Base-by-base conservation (phyloP, 1,140 invertebrate species). In the Nymphalis io region DNA sequence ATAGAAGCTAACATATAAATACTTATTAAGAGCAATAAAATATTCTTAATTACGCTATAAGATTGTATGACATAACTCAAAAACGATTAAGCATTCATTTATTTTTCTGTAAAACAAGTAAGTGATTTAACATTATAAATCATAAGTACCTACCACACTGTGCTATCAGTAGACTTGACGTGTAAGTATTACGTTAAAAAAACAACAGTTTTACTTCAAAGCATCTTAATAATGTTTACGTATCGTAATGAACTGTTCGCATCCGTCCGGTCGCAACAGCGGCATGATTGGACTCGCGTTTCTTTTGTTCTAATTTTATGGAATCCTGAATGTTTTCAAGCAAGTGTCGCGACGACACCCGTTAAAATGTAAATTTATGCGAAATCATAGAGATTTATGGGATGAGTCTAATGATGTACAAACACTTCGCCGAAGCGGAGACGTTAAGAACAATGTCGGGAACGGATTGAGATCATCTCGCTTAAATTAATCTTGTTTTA, bases 331-430 rank as follows among this genome's bases (percentile, higher is more conserved):
- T 75, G 78, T 73, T 76, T 64, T 51, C 40, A 64, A 53, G 61
- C 67, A 59, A 73, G 65, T 71, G 75, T 75, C 80, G 64, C 75
- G 77, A 71, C 74, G 67, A 46, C 67, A 61, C 76, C 69, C 69
- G 80, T 85, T 87, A 84, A 85, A 78, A 86, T 82, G 78, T 79
- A 79, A 82, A 86, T 87, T 87, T 87, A 87, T 87, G 79, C 76
- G 75, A 75, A 85, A 82, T 83, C 76, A 64, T 70, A 65, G 72
- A 79, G 83, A 87, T 87, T 85, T 87, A 87, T 84, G 69, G 53
- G 51, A 38, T 46, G 60, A 51, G 55, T 59, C 70, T 74, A 81
- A 75, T 84, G 82, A 87, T 82, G 77, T 73, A 72, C 72, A 74
- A 73, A 84, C 68, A 66, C 72, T 80, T 77, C 75, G 72, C 18